Evolutionary conservation across 2,797 vertebrate genomes (phyloP), one percentile per base, ranked within the genome.

Genomic region (Arremon brunneinucha): DNA sequence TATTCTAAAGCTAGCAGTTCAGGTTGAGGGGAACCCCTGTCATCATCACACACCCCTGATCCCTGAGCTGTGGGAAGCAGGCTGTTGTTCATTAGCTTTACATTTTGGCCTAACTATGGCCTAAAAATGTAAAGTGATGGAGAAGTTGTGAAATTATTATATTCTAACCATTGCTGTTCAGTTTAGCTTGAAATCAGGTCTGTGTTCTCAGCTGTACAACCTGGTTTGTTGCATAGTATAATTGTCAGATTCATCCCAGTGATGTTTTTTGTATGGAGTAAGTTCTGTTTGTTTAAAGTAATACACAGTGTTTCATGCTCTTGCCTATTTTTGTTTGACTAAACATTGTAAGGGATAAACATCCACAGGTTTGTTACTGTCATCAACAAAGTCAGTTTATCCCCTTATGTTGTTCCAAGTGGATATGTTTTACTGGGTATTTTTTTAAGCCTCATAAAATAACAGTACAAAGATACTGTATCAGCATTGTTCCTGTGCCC

Each of bases 11-110:
- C 35, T 27, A 13, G 28, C 30, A 59, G 63, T 56, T 76, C 43
- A 44, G 70, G 62, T 19, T n/a, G 74, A 55, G 53, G 49, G 64
- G 41, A 88, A 6, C 4, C 13, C 19, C n/a, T 0, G 0, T 19
- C 44, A 35, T 21, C 32, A 19, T n/a, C 72, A 28, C 68, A 43
- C 30, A 24, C 3, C 27, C 12, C 41, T n/a, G 3, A 15, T 41
- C 49, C 2, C 4, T 47, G 27, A 78, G 63, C 74, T 78, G 57
- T 12, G 14, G 28, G 37, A 49, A 4, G 19, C 32, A 32, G 68
- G 49, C 53, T 78, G 21, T 30, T 15, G 0, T 28, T 72, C 34
- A 16, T 47, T 22, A 27, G 10, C 65, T 83, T 62, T 46, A 8
- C 5, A 3, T 69, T 71, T 82, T 69, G 39, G 18, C 32, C 14